Base-by-base conservation (phyloP, 2,888 invertebrate genomes). In the Erannis defoliaria region DNA sequence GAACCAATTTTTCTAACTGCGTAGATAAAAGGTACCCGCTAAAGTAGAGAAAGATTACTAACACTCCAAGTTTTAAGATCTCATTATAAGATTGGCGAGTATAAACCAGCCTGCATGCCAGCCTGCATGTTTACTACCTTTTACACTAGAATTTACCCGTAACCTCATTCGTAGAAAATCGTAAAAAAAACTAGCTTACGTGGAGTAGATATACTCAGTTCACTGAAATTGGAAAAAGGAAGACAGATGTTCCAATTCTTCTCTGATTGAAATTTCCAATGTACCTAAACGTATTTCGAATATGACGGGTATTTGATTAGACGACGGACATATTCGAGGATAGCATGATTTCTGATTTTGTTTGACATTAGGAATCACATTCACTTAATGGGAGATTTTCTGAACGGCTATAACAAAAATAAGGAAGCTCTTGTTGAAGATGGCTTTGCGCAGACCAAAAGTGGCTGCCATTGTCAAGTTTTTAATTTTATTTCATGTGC, bases 11-110 rank as follows among this genome's bases (percentile, higher is more conserved):
- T 45, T 6, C 14, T 1, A 14, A n/a, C 43, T 43, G 12, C 8
- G n/a, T 14, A 19, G 19, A 2, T 12, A 23, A 23, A n/a, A n/a
- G 23, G 14, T 29, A 29, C 19, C 5, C 14, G 5, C 23, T n/a
- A 43, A 23, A 45, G 16, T 29, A 45, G 16, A 45, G 14, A 14
- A 10, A 9, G 16, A 12, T 23, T 23, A n/a, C 6, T 23, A 42
- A 23, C 23, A 23, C 45, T 45, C 18, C 31, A 10, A 18, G 26
- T 38, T 38, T 50, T 38, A 16, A 38, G 37, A 50, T 50, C 50
- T 50, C 50, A 50, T 50, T 50, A 26, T 23, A 23, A 50, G 37
- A 50, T 50, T 38, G 37, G 26, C 23, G 12, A 21, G 49, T 26
- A 38, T 38, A 35, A 21, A 23, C 37, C 37, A 38, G 23, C 50